Conservation (phyloP, 2,888 invertebrate species). For the Matsumyia berberina region DNA sequence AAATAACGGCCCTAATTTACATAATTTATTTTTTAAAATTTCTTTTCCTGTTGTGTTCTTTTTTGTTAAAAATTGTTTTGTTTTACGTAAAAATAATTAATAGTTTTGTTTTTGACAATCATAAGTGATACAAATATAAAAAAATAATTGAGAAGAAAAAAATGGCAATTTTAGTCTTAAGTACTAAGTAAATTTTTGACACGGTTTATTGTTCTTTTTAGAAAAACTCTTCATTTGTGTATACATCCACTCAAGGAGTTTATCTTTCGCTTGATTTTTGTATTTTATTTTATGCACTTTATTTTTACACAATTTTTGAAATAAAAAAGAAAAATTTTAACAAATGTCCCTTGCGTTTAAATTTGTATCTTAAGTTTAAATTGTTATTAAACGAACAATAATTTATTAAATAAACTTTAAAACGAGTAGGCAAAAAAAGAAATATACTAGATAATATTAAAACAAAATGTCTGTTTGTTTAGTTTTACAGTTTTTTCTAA, state of each 20-base stretch:
- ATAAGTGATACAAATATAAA: slow-evolving; percentile 63
- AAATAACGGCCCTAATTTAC: slow-evolving; percentile 78
- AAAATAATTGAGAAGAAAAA: slow-evolving; percentile 74
- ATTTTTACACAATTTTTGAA: slow-evolving; percentile 1
- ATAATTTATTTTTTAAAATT: too few relatives aligned
- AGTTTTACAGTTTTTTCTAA: slow-evolving; percentile 52
- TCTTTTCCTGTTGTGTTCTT: slow-evolving; percentile 38
- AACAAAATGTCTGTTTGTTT: slow-evolving; percentile 35
- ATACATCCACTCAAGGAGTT: slow-evolving; percentile 33
- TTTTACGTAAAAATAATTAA: slow-evolving; percentile 54
- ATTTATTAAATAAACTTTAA: slow-evolving; percentile 31
- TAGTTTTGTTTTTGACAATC: slow-evolving; percentile 42
- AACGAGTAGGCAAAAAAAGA: slow-evolving; percentile 18
- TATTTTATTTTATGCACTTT: slow-evolving; percentile 26
- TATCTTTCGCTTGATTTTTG: slow-evolving; percentile 33
- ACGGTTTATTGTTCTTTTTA: slow-evolving; percentile 77
- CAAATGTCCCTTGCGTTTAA: slow-evolving; percentile 70
- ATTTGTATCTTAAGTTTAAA: slow-evolving; percentile 40
- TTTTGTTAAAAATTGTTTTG: slow-evolving; percentile 33
- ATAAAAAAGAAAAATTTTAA: slow-evolving; percentile 36
- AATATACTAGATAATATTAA: slow-evolving; percentile 27
- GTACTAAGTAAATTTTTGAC: slow-evolving; percentile 78
- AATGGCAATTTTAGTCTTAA: slow-evolving; percentile 77
- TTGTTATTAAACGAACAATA: slow-evolving; percentile 13
- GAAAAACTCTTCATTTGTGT: slow-evolving; percentile 43